Conservation (phyloP, 2,888 invertebrate genomes). For the Drymonia ruficornis region DNA sequence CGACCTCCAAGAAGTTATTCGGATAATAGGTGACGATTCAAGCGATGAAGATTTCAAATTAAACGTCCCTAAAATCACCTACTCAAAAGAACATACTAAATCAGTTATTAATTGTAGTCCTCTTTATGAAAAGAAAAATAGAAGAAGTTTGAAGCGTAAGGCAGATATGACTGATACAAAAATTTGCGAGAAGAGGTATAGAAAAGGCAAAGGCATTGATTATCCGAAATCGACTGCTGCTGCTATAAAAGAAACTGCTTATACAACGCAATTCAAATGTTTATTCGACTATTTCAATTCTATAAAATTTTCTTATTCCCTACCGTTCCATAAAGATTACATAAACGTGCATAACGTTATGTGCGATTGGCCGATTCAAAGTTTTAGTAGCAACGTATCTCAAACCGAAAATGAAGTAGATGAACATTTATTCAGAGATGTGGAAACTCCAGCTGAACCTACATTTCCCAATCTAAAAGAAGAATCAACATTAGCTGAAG, state of each 20-base stretch:
- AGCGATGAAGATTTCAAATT: slow-evolving; percentile 43
- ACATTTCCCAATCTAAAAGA: slow-evolving; percentile 46
- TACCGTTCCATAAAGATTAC: slow-evolving; percentile 66
- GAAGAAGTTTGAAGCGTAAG: slow-evolving; percentile 60
- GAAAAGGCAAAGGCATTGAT: slow-evolving; percentile 74
- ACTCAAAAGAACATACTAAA: slow-evolving; percentile 39
- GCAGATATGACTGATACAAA: slow-evolving; percentile 49
- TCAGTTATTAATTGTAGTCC: slow-evolving; percentile 6
- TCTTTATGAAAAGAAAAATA: slow-evolving; percentile 17
- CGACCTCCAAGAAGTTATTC: slow-evolving; percentile 17
- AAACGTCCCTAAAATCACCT: slow-evolving; percentile 57
- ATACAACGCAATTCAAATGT: slow-evolving; percentile 61
- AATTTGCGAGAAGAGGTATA: slow-evolving; percentile 54
- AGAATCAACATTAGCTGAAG: slow-evolving; percentile 67
- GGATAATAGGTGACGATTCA: slow-evolving; percentile 25
- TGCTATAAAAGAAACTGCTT: slow-evolving; percentile 49
- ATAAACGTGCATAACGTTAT: slow-evolving; percentile 56
- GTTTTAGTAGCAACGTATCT: slow-evolving; percentile 18
- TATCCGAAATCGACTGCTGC: slow-evolving; percentile 53
- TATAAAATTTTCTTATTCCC: slow-evolving; percentile 70
- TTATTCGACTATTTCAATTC: slow-evolving; percentile 65
- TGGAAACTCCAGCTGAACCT: slow-evolving; percentile 23
- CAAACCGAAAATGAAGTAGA: slow-evolving; percentile 33
- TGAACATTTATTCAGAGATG: slow-evolving; percentile 49
- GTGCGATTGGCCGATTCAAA: slow-evolving; percentile 64